Base-by-base conservation (phyloP, 1,140 invertebrate genomes). In the Drosophila eugracilis region DNA sequence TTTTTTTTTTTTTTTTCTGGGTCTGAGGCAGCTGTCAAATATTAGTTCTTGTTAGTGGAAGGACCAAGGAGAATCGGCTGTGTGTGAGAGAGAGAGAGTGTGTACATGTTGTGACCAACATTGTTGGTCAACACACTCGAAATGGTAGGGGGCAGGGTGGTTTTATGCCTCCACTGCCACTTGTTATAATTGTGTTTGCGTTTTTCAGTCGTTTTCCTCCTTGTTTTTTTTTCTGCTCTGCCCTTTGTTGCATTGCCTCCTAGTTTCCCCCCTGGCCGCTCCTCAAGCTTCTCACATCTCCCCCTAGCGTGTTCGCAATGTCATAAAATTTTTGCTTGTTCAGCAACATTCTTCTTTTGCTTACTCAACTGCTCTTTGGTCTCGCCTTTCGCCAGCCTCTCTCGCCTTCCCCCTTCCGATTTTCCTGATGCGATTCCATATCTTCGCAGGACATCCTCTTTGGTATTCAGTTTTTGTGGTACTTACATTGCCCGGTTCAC, bases 171-270 rank as follows among this genome's bases (percentile, higher is more conserved):
- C 47, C 45, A 19, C 37, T 67, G 45, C 55, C 81, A 85, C 80
- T 85, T 85, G 80, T 86, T 85, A 85, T 85, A 85, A 85, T 85
- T 85, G 80, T 85, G 80, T 85, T 85, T 85, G 77, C 80, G 77
- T 86, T 85, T 85, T 85, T 86, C 81, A 86, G 78, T 80, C 71
- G 62, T 60, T 69, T 58, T 78, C 60, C 60, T 48, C 47, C 24
- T 30, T 32, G n/a, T 36, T 32, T 32, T 32, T 12, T 32, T 32
- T 32, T n/a, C n/a, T n/a, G n/a, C n/a, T n/a, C n/a, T n/a, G n/a
- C 10, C 19, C 7, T 28, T 48, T 42, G 44, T 36, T 58, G 30
- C 66, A 54, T n/a, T n/a, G n/a, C n/a, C n/a, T n/a, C n/a, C 14
- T 34, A 28, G n/a, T n/a, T 21, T 73, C 37, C n/a, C 34, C 34